Percentiles rank a stretch among this genome's conserved stretches.
phyloP scores from a whole-genome alignment of 2,113 vertebrate genomes.

The Arothron firmamentum region DNA sequence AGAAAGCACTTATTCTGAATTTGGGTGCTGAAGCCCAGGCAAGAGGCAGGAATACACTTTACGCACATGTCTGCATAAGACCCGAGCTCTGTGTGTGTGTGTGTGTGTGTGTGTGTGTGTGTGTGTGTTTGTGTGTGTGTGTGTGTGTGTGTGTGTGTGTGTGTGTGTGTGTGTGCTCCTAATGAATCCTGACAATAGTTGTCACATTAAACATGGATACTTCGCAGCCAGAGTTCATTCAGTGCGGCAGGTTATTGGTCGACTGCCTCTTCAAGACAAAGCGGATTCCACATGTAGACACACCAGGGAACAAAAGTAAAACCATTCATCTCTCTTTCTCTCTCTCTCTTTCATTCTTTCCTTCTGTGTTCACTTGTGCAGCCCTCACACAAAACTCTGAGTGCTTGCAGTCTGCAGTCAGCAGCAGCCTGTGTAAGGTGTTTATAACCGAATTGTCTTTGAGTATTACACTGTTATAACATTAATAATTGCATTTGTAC shows the following conservation, averaged over 20 bases:
- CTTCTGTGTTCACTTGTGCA: background rate
- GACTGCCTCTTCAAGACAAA: background rate
- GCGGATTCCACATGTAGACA: conserved; percentile 7
- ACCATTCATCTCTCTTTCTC: background rate
- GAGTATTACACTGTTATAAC: too few relatives aligned
- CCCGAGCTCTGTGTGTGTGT: background rate
- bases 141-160: background rate
- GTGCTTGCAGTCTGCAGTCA: too few relatives aligned
- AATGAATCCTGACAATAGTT: conserved; percentile 34
- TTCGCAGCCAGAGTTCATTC: conserved; percentile 17
- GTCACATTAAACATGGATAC: conserved; percentile 40
- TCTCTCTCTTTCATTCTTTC: too few relatives aligned
- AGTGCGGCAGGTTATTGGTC: conserved; percentile 18
- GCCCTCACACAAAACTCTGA: too few relatives aligned
- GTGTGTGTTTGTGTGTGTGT: background rate
- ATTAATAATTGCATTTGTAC: too few relatives aligned
- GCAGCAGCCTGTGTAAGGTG: too few relatives aligned
- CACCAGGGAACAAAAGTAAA: background rate
- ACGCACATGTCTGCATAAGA: too few relatives aligned
- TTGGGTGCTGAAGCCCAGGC: too few relatives aligned
- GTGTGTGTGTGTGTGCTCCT: background rate
- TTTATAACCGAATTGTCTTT: too few relatives aligned
- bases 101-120: too few relatives aligned
- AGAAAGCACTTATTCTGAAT: too few relatives aligned
- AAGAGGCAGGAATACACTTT: too few relatives aligned